phyloP scores from a whole-genome alignment of 2,797 vertebrate species.

The Trematomus bernacchii region DNA sequence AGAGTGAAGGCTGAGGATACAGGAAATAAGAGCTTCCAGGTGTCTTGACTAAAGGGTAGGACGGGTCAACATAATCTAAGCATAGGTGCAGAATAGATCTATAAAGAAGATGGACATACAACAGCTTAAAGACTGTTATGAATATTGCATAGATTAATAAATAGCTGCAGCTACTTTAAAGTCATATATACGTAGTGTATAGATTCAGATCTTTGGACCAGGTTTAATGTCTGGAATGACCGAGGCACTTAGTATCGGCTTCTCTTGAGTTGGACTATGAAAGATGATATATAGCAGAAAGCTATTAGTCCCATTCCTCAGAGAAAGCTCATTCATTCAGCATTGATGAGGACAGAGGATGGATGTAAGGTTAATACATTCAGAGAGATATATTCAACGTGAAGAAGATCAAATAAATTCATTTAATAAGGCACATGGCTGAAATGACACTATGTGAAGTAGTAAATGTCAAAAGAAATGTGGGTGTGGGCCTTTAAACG shows the following conservation, averaged over 20 bases:
- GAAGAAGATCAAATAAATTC: constrained; percentile 31
- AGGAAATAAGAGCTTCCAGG: constrained; percentile 15
- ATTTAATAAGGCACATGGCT: constrained; percentile 19
- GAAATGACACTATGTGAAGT: constrained; percentile 30
- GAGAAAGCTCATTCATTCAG: constrained; percentile 55
- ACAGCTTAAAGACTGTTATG: neutral
- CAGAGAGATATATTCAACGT: constrained; percentile 25
- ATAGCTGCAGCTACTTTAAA: constrained; percentile 8
- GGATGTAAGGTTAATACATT: constrained; percentile 38
- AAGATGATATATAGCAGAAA: constrained; percentile 59
- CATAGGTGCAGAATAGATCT: constrained; percentile 3
- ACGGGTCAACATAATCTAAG: neutral
- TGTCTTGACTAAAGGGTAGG: constrained; percentile 17
- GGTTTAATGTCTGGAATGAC: constrained; percentile 37
- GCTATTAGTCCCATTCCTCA: constrained; percentile 51
- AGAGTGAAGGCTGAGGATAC: constrained; percentile 6
- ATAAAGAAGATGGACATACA: constrained; percentile 13
- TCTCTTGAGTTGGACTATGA: constrained; percentile 43
- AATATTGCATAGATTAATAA: constrained; percentile 14
- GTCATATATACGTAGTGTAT: neutral
- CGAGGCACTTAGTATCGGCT: constrained; percentile 34
- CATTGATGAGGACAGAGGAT: constrained; percentile 40
- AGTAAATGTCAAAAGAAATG: constrained; percentile 31
- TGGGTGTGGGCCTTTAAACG: constrained; percentile 9
- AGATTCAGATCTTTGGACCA: constrained; percentile 20